Conservation (phyloP, 2,113 vertebrate genomes). For the Rhabdomys dilectus region DNA sequence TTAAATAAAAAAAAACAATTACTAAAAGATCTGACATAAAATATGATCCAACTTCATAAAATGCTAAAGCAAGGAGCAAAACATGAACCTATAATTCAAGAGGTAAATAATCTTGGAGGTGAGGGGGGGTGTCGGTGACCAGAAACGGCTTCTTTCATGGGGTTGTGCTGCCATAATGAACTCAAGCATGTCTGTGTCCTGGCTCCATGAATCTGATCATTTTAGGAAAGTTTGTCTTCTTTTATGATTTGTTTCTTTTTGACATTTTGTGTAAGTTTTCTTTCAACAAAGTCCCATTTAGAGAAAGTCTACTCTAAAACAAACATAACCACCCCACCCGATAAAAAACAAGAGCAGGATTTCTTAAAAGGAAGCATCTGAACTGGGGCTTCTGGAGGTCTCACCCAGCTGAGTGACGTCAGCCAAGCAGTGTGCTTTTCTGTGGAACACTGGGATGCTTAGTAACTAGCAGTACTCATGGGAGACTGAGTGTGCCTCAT, state of each 20-base stretch:
- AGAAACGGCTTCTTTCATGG: neutral
- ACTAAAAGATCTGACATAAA: neutral
- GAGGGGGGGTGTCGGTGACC: neutral
- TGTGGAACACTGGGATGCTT: neutral
- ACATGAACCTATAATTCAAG: neutral
- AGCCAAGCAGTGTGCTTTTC: neutral
- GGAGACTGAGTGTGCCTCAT: neutral
- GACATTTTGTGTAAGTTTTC: neutral
- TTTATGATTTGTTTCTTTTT: neutral
- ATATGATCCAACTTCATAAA: conserved; percentile 17
- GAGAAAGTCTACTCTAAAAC: neutral
- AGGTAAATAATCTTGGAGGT: neutral
- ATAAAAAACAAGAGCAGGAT: neutral
- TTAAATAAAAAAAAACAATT: neutral
- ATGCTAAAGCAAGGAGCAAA: conserved; percentile 34
- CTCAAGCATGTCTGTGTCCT: neutral
- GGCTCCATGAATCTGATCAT: neutral
- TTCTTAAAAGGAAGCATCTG: neutral
- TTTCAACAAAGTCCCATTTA: neutral
- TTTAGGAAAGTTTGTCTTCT: conserved; percentile 45
- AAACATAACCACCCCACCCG: neutral
- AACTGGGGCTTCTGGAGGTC: neutral
- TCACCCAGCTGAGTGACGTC: neutral
- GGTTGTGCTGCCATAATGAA: no score
- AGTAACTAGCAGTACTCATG: neutral